Conservation (phyloP, 2,113 vertebrate species). For the Prietella phreatophila region DNA sequence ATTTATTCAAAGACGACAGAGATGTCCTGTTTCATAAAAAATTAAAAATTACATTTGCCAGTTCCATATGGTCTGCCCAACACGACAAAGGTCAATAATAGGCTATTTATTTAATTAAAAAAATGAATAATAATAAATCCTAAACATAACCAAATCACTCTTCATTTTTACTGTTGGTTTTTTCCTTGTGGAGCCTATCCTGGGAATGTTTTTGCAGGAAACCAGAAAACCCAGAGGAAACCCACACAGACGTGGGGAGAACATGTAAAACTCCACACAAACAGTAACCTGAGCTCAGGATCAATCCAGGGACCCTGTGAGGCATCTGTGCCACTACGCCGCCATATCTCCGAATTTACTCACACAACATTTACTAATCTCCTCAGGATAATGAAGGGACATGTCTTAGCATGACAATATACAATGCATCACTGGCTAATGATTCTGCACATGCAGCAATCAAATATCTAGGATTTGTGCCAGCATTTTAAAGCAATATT, state of each 20-base stretch:
- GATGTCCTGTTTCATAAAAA: background rate
- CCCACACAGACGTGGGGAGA: background rate
- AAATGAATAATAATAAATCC: background rate
- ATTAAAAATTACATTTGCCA: background rate
- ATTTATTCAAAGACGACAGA: background rate
- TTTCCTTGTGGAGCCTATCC: no score
- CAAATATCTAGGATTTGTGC: background rate
- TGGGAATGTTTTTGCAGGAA: background rate
- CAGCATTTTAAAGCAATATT: background rate
- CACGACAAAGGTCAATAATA: background rate
- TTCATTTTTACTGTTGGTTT: background rate
- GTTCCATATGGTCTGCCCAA: background rate
- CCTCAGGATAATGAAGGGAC: background rate
- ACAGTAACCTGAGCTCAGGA: background rate
- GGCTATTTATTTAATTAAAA: background rate
- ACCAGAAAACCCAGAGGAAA: background rate
- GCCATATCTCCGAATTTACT: background rate
- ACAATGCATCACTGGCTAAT: background rate
- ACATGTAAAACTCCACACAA: background rate
- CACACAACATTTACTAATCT: background rate
- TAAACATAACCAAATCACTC: background rate
- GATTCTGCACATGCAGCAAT: background rate
- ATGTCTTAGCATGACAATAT: background rate
- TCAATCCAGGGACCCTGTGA: background rate
- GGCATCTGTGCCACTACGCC: background rate